Evolutionary conservation across 2,888 invertebrate species (phyloP).

Genomic region (Trisateles emortualis): DNA sequence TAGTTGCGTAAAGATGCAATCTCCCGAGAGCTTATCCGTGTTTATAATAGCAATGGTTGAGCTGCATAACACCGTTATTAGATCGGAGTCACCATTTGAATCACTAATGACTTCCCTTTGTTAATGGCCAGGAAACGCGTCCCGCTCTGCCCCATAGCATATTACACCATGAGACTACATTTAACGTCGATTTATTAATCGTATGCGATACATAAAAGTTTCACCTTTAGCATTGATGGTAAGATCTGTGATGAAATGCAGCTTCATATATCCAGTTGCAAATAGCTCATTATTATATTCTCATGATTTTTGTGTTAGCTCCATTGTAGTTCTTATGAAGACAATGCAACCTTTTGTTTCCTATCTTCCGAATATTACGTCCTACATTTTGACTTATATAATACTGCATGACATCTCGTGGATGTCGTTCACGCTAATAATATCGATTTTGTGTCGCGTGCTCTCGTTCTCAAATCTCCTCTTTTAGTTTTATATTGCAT

Average conservation of each 20-base stretch:
- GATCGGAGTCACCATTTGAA: slow-evolving; percentile 70
- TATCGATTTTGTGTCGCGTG: slow-evolving; percentile 19
- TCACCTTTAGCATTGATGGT: not conserved
- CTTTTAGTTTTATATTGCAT: slow-evolving; percentile 20
- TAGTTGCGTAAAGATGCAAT: slow-evolving; percentile 72
- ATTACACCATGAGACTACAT: slow-evolving; percentile 33
- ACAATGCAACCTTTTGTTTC: slow-evolving; percentile 31
- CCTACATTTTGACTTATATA: slow-evolving; percentile 35
- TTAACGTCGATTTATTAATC: slow-evolving; percentile 29
- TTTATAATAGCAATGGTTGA: slow-evolving; percentile 69
- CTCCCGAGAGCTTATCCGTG: slow-evolving; percentile 65
- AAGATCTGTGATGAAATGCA: not conserved
- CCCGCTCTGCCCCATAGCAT: slow-evolving; percentile 57
- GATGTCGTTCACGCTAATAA: slow-evolving; percentile 26
- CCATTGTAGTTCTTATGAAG: slow-evolving; percentile 18
- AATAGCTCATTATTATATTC: slow-evolving; percentile 10
- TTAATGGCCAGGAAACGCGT: slow-evolving; percentile 73
- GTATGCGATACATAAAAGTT: slow-evolving; percentile 3
- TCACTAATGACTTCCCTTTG: slow-evolving; percentile 77
- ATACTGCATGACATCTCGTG: slow-evolving; percentile 20
- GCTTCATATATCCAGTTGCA: not conserved
- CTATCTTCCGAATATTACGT: slow-evolving; percentile 21
- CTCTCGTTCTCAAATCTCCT: slow-evolving; percentile 11
- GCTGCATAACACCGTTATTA: slow-evolving; percentile 74
- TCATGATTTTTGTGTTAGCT: slow-evolving; percentile 14